Base-by-base conservation (phyloP, 2,888 invertebrate genomes). In the Plusia festucae region DNA sequence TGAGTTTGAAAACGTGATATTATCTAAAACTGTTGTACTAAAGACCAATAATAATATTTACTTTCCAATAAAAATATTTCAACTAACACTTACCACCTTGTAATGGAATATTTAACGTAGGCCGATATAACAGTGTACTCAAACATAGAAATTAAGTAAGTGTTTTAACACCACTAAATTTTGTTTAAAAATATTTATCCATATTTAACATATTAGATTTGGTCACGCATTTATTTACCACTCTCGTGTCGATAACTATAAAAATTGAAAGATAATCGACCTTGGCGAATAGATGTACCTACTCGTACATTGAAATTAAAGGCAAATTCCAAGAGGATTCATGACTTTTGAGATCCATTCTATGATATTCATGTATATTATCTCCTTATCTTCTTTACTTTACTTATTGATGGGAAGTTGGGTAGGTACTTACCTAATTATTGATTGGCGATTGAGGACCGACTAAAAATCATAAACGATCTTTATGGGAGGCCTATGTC, bases 211-310 rank as follows among this genome's bases (percentile, higher is more conserved):
- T 20, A 49, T 49, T 49, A 20, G 18, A 49, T 20, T 20, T 49
- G 46, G 46, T 49, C 46, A 49, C 46, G 46, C 46, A 49, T 20
- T 40, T n/a, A 9, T 49, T 0, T 11, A 49, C 7, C 20, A 49
- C 11, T n/a, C 20, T 49, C 46, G 46, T 49, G 46, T 49, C 46
- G 46, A 49, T 18, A 11, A 18, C 46, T 49, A 49, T 49, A 49
- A 49, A 49, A 20, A 11, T 18, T n/a, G n/a, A n/a, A 49, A 49
- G 9, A 49, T 49, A 18, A 49, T 13, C 18, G 46, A 49, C 18
- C 46, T 20, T 18, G 46, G 16, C 46, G 46, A 2, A 16, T 9
- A 46, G 16, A 46, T 27, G 27, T 27, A 46, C 11, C n/a, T n/a
- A n/a, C n/a, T n/a, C n/a, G 9, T 13, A 13, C 13, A 44, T 44